Base-by-base conservation (phyloP, 2,113 vertebrate species). In the Ageneiosus marmoratus region DNA sequence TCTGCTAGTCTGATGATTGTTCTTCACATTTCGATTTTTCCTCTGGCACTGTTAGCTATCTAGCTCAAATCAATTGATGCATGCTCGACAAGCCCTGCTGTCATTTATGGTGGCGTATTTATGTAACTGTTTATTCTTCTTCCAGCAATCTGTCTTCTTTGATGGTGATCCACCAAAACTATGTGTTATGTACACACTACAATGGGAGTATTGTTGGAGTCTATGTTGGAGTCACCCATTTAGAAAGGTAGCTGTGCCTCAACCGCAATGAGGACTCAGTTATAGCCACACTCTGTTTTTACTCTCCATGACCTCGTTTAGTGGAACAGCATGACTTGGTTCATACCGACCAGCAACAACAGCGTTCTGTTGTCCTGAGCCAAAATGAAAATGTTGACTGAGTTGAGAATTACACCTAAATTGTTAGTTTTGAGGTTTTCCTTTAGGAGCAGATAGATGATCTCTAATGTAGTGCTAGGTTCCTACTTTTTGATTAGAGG, bases 401-500 rank as follows among this genome's bases (percentile, higher is more conserved):
- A 86, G 86, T 83, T 84, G 84, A 78, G 91, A 92, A 92, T 91
- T 89, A 90, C 89, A 90, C 83, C 88, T 88, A 86, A 85, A 89
- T 89, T 87, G 87, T 89, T 86, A 85, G 77, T 89, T 75, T 50
- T 82, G 80, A 74, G 41, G 67, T 70, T 70, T 70, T 44, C 37
- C 12, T 65, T 51, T 32, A 63, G 44, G 56, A 76, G 72, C 58
- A 75, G 46, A 82, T 82, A 62, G 86, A 89, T 75, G 87, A 82
- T 88, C 86, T 90, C 87, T 90, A 89, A 85, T 87, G 85, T 90
- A 89, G 89, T 89, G 87, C 82, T 91, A 80, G 88, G 83, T 88
- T 85, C 89, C 77, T 86, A 86, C 86, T 87, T 90, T 92, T 86
- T 90, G 90, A 93, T 93, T 90, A 91, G 88, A 92, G 89, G 90